Base-by-base conservation (phyloP, 2,797 vertebrate genomes). In the Thamnophis elegans region DNA sequence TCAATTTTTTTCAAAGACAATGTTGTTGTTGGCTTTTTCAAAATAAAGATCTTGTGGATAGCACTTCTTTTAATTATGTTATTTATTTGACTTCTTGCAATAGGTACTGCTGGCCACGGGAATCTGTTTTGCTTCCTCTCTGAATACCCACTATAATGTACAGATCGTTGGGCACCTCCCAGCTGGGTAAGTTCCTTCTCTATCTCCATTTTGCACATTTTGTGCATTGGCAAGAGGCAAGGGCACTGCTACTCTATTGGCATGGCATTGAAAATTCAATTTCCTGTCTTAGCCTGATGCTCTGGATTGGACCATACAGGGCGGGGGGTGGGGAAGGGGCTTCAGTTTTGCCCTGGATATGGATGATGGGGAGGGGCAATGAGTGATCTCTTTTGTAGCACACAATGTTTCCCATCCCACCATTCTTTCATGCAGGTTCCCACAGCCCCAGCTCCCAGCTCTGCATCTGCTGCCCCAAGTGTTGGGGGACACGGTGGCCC, bases 131-230 rank as follows among this genome's bases (percentile, higher is more conserved):
- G 98, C 98, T 42, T 98, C 96, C 28, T 99, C 98, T 2, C 96
- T 99, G 96, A 98, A 99, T 95, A 97, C 98, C 8, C 96, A 95
- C 92, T 99, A 98, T 87, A 97, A 97, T 36, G 97, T 99, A 91
- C 98, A 99, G 95, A 98, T 99, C 78, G 98, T 99, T 92, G 99
- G 99, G 4, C 97, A 98, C 94, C 98, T 99, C 94, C 98, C 98
- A 55, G 97, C 98, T 89, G 99, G 99, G 99, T 99, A 97, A 98
- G 96, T 89, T 0, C 1, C 1, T 4, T 26, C 42, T 53, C 42
- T 51, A 28, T 87, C 28, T 78, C 78, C 42, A 25, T 54, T 42
- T 55, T 36, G 56, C 60, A 94, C 25, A 91, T 25, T 18, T 87
- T 82, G 11, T 25, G 7, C 28, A 8, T 32, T 20, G 22, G 56